Evolutionary conservation across 2,113 vertebrate genomes (phyloP).

Genomic region (Puffinus mauretanicus): DNA sequence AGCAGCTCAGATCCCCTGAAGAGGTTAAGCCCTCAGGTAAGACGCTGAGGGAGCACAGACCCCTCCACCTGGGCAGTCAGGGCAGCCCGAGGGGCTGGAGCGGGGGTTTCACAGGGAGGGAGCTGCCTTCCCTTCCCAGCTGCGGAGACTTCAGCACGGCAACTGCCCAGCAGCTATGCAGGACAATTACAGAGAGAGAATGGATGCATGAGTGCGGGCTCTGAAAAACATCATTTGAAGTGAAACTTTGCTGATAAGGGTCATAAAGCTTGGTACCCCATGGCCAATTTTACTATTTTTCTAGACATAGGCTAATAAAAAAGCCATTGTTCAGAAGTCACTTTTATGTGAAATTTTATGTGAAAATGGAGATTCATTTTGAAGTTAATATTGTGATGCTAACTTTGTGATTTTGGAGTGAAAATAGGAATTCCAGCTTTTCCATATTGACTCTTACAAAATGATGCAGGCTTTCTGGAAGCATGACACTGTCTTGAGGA

Average conservation of each 20-base stretch:
- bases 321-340: background rate
- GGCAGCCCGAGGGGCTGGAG: background rate
- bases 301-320: background rate
- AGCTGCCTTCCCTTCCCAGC: background rate
- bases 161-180: background rate
- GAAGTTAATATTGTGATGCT: background rate
- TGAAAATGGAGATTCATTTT: background rate
- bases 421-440: background rate
- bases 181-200: background rate
- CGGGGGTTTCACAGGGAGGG: background rate
- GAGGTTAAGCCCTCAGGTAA: accelerated
- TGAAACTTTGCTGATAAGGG: background rate
- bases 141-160: background rate
- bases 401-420: background rate
- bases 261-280: background rate
- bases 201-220: background rate
- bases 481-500: background rate
- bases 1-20: background rate
- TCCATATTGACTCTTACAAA: background rate
- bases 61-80: background rate
- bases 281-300: background rate
- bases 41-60: background rate
- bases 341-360: background rate
- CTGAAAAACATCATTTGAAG: background rate
- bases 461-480: background rate